Evolutionary conservation across 2,113 vertebrate species (phyloP).

Genomic region (Gopherus flavomarginatus): DNA sequence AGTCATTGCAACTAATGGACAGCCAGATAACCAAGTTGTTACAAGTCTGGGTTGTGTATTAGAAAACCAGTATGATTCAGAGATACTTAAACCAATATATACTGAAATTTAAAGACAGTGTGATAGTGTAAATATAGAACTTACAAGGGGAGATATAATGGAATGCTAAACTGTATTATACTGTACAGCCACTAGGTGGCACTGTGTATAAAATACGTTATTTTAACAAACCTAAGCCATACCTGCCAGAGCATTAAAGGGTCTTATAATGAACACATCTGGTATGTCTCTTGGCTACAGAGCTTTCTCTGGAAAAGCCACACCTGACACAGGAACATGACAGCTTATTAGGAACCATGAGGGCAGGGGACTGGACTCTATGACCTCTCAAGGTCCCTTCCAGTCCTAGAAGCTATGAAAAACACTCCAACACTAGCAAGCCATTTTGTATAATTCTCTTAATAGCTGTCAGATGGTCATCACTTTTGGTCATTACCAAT

Average conservation of each 20-base stretch:
- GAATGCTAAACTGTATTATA: neutral
- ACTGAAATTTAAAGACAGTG: neutral
- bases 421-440: neutral
- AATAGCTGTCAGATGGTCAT: conserved; percentile 29
- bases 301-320: neutral
- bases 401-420: too few species aligned
- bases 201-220: neutral
- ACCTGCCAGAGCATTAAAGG: neutral
- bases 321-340: neutral
- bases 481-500: neutral
- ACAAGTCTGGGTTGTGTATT: neutral
- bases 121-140: neutral
- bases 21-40: neutral
- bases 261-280: neutral
- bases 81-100: neutral
- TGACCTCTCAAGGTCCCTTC: too few species aligned
- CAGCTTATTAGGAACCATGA: conserved; percentile 1
- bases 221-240: neutral
- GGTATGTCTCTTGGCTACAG: neutral
- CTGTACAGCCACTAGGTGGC: neutral
- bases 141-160: neutral
- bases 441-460: conserved; percentile 27
- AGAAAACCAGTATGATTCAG: neutral
- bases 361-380: too few species aligned
- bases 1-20: neutral